Conservation (phyloP, 2,888 invertebrate species). For the Drosophila macrothrix region DNA sequence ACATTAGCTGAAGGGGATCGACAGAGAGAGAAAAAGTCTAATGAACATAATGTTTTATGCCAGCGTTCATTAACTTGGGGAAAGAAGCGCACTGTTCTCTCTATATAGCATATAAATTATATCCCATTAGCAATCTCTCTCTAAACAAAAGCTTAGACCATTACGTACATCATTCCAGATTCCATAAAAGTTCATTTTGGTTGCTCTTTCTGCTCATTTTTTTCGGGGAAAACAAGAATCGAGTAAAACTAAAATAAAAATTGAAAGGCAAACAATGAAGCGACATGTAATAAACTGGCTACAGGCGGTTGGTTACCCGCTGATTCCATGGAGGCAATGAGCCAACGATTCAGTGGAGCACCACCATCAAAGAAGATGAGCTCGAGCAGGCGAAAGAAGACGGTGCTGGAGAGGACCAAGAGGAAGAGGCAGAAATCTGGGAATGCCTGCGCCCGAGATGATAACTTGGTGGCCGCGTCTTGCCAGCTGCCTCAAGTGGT, state of each 20-base stretch:
- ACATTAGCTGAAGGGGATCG: not conserved
- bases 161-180: conserved; percentile 16
- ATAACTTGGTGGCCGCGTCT: conserved; percentile 64
- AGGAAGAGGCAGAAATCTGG: conserved; percentile 3
- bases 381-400: not conserved
- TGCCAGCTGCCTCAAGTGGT: conserved; percentile 58
- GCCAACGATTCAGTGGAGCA: not conserved
- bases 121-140: not conserved
- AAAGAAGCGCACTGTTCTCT: not conserved
- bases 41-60: not conserved
- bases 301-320: conserved; percentile 43
- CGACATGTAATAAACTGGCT: conserved; percentile 75
- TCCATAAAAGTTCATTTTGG: conserved; percentile 2
- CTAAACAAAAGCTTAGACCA: not conserved
- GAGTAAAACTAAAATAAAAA: conserved; percentile 77
- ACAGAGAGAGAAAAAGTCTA: not conserved
- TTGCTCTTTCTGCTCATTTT: not conserved
- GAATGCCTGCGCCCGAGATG: conserved; percentile 62
- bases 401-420: not conserved
- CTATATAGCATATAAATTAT: not conserved
- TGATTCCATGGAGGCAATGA: conserved; percentile 7
- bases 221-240: conserved; percentile 30
- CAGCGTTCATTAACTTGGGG: not conserved
- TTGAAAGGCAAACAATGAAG: conserved; percentile 75
- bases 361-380: not conserved